Conservation (phyloP, 2,797 vertebrate genomes). For the Hydrocynus forskahlii region DNA sequence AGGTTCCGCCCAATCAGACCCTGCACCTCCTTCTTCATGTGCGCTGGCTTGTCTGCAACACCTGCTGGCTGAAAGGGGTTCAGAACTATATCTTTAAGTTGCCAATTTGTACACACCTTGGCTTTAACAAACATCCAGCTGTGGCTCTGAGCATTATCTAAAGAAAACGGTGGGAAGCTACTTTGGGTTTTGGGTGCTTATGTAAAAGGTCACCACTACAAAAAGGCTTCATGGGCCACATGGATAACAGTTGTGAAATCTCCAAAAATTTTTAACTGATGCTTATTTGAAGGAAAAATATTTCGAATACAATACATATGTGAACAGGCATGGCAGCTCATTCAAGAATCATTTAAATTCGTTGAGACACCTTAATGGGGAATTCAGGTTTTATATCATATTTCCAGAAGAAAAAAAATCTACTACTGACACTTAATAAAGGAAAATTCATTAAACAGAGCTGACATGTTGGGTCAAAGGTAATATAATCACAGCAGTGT, state of each 20-base stretch:
- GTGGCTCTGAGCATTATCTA: background rate
- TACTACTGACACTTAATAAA: background rate
- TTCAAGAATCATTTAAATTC: background rate
- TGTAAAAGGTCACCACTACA: no score
- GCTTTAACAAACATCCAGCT: background rate
- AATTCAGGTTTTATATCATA: slow-evolving; percentile 45
- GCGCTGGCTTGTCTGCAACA: slow-evolving; percentile 77
- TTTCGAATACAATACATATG: no score
- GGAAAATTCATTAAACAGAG: background rate
- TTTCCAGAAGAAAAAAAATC: slow-evolving; percentile 16
- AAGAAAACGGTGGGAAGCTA: no score
- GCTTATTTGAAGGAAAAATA: no score
- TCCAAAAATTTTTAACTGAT: no score
- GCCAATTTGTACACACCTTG: background rate
- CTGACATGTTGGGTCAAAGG: slow-evolving; percentile 20
- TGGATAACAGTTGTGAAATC: no score
- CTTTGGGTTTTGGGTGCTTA: no score
- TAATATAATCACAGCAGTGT: background rate
- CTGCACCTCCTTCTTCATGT: slow-evolving; percentile 86
- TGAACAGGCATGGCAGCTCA: no score
- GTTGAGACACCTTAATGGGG: slow-evolving; percentile 40
- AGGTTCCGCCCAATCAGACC: slow-evolving; percentile 84
- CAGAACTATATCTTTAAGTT: background rate
- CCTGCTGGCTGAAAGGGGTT: slow-evolving; percentile 45
- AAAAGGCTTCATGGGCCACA: no score